Evolutionary conservation across 2,797 vertebrate species (phyloP), one percentile per base, ranked within the genome.

Genomic region (Lagocephalus sceleratus): DNA sequence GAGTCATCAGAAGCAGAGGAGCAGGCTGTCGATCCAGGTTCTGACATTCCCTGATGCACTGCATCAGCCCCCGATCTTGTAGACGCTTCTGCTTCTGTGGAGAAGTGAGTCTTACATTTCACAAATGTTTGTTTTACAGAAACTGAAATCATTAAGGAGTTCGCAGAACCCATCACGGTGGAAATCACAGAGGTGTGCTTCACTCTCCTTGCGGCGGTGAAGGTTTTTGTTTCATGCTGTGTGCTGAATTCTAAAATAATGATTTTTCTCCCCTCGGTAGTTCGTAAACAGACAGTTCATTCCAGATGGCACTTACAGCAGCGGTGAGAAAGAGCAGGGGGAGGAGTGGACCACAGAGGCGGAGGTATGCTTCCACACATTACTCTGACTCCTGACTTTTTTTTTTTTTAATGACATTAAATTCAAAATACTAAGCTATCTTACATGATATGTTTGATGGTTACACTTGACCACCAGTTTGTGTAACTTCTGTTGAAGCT

Each of bases 271-370:
- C 19, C 17, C 19, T 40, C 60, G 35, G 7, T 88, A 99, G 96
- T 99, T 98, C 90, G 92, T 98, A 90, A 98, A 99, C 91, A 94
- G 95, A 91, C 97, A 98, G 90, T 99, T 98, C 91, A 96, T 98
- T 94, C 92, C 94, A 89, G 96, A 98, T 76, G 80, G 90, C 83
- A 88, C 96, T 76, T 97, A 94, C 91, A 93, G 89, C 86, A 85
- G 87, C 84, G 92, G 90, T 82, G 94, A 97, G 74, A 94, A 94
- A 86, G 97, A 98, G 79, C 95, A 93, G 86, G 92, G 90, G 66
- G 94, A 95, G 66, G 94, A 98, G 78, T 99, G 97, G 96, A 91
- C 92, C 72, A 73, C 78, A 1, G 90, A 92, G 79, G 73, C 85
- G 16, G 88, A 89, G 88, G 90, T 89, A 81, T 6, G 60, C 15